A percentile compares a stretch with the other conserved stretches of the same genome.
These are phyloP conservation scores for Valencia hispanica DNA, from an alignment of 2,797 vertebrate species.

Conservation along the genomic window DNA sequence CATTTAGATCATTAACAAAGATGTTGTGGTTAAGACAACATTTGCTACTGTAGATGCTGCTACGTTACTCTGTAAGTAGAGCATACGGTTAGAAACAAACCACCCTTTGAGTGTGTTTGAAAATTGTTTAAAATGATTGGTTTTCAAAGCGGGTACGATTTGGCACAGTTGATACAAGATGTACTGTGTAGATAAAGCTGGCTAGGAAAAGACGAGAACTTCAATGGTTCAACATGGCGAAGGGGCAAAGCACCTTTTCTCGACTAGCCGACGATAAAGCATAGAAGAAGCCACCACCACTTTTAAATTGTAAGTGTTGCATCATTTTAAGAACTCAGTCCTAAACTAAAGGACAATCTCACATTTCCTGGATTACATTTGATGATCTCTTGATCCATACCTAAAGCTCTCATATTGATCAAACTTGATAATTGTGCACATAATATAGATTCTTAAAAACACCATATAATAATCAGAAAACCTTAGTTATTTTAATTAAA, in stretches of 20 bases:
- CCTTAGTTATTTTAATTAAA: background rate
- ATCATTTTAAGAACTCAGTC: background rate
- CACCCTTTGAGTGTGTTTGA: background rate
- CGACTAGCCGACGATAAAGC: background rate
- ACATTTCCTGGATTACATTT: background rate
- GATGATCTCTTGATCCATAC: background rate
- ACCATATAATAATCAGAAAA: background rate
- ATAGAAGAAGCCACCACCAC: background rate
- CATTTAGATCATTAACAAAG: background rate
- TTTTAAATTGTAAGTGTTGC: background rate
- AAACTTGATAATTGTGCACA: background rate
- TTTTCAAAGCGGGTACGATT: background rate
- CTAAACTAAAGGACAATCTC: background rate
- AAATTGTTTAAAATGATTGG: background rate
- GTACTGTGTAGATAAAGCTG: background rate
- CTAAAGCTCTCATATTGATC: background rate
- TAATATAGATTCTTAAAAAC: background rate
- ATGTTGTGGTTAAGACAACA: background rate
- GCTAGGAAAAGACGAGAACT: background rate
- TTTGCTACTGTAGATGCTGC: background rate
- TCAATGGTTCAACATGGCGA: background rate
- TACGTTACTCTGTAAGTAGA: background rate
- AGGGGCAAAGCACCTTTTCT: background rate
- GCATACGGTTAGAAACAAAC: background rate
- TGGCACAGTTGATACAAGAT: background rate